These are phyloP conservation scores for Riparia riparia DNA, from an alignment of 2,113 vertebrate genomes.

Conservation along the genomic window DNA sequence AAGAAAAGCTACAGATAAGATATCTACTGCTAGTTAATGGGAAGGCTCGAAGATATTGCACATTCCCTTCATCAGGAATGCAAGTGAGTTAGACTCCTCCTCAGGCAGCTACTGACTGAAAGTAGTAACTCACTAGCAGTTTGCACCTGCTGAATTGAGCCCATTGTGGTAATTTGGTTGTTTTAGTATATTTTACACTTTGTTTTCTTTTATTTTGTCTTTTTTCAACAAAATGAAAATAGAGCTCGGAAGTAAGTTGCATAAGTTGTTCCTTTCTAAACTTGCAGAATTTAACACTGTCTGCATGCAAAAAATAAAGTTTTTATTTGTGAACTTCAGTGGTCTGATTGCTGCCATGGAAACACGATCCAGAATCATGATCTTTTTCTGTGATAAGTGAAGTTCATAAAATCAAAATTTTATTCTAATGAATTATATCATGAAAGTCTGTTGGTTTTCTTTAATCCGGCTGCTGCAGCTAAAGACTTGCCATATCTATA, in stretches of 20 bases:
- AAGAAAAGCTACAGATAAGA: not conserved
- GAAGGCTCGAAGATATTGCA: not conserved
- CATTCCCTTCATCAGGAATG: not conserved
- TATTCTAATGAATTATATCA: slow-evolving; percentile 41
- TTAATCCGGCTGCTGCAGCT: slow-evolving; percentile 78
- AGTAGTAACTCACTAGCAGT: not conserved
- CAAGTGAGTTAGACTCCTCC: not conserved
- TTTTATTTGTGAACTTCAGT: slow-evolving; percentile 88
- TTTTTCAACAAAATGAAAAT: slow-evolving; percentile 98
- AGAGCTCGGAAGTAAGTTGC: slow-evolving; percentile 99
- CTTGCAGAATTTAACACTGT: slow-evolving; percentile 85
- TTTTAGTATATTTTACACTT: slow-evolving; percentile 82
- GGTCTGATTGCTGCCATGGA: slow-evolving; percentile 87
- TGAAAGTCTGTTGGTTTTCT: slow-evolving; percentile 35
- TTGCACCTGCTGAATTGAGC: slow-evolving; percentile 60
- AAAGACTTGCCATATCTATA: slow-evolving; percentile 51
- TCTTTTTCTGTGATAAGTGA: slow-evolving; percentile 98
- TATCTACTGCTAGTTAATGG: not conserved
- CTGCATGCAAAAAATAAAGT: slow-evolving; percentile 93
- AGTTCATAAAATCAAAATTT: slow-evolving; percentile 72
- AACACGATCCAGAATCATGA: slow-evolving; percentile 84
- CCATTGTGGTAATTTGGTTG: slow-evolving; percentile 70
- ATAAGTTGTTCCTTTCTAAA: slow-evolving; percentile 84
- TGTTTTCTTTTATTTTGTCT: slow-evolving; percentile 86
- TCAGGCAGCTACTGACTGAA: not conserved